Evolutionary conservation across 2,888 invertebrate genomes (phyloP).

Genomic region (Trachelus iudaicus): DNA sequence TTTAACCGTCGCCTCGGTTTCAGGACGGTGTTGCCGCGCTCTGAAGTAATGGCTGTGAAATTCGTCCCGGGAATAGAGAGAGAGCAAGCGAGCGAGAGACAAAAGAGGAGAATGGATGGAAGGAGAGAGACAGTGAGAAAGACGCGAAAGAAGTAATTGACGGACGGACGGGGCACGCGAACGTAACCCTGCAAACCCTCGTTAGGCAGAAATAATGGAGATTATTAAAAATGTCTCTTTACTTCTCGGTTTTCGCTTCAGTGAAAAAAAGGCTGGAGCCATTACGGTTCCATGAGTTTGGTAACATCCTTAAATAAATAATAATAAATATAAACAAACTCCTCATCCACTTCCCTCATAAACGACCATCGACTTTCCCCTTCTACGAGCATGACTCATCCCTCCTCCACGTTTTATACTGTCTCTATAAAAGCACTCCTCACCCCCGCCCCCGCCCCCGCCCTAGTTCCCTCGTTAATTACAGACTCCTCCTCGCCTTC

Average conservation of each 20-base stretch:
- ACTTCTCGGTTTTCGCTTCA: not conserved
- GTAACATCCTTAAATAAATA: slow-evolving; percentile 42
- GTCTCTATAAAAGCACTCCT: no score
- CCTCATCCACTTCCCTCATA: not conserved
- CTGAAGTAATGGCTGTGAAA: not conserved
- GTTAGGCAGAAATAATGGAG: slow-evolving; percentile 41
- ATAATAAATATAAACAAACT: slow-evolving; percentile 30
- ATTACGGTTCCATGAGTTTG: slow-evolving; percentile 29
- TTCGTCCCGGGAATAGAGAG: not conserved
- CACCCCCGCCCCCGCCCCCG: accelerated
- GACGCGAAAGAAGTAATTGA: slow-evolving; percentile 29
- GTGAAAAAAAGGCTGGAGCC: slow-evolving; percentile 10
- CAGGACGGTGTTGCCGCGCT: not conserved
- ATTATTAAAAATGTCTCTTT: slow-evolving; percentile 28
- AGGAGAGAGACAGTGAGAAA: no score
- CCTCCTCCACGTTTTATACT: not conserved
- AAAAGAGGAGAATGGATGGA: not conserved
- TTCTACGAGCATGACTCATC: not conserved
- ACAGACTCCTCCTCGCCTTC: no score
- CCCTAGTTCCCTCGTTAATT: no score
- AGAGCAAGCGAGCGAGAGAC: not conserved
- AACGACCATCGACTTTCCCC: not conserved
- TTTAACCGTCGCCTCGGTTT: not conserved
- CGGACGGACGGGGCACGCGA: slow-evolving; percentile 18
- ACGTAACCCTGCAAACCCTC: slow-evolving; percentile 26